Evolutionary conservation across 2,888 invertebrate genomes (phyloP).

Genomic region (Brassicogethes aeneus): DNA sequence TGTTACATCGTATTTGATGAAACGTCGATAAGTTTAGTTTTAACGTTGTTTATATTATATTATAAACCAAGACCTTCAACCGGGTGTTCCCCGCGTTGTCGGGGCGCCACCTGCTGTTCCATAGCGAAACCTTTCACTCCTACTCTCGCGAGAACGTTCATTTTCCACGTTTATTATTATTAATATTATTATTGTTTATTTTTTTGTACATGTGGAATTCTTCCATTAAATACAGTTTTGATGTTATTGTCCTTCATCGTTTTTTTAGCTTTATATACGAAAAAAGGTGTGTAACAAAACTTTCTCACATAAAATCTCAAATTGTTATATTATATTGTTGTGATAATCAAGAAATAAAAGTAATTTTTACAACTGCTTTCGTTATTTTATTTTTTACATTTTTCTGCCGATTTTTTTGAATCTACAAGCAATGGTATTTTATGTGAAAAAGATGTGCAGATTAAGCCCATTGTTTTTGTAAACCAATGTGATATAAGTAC

Average conservation of each 20-base stretch:
- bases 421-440: neutral
- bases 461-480: slow-evolving; percentile 7
- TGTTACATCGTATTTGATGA: no score
- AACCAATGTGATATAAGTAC: slow-evolving; percentile 6
- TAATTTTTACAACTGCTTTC: slow-evolving; percentile 14
- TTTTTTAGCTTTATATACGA: slow-evolving; percentile 17
- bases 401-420: slow-evolving; percentile 5
- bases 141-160: no score
- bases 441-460: slow-evolving; percentile 9
- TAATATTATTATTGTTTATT: slow-evolving; percentile 5
- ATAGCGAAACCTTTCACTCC: no score
- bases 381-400: slow-evolving; percentile 3
- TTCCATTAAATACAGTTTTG: slow-evolving; percentile 10
- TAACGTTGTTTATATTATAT: no score
- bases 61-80: no score
- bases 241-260: slow-evolving; percentile 13
- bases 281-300: slow-evolving; percentile 18
- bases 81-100: no score
- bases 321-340: slow-evolving; percentile 13
- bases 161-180: slow-evolving; percentile 8
- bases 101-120: no score
- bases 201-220: neutral
- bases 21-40: no score
- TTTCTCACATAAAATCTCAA: slow-evolving; percentile 20
- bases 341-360: slow-evolving; percentile 16